Conservation (phyloP, 2,888 invertebrate species). For the Physocephala rufipes region DNA sequence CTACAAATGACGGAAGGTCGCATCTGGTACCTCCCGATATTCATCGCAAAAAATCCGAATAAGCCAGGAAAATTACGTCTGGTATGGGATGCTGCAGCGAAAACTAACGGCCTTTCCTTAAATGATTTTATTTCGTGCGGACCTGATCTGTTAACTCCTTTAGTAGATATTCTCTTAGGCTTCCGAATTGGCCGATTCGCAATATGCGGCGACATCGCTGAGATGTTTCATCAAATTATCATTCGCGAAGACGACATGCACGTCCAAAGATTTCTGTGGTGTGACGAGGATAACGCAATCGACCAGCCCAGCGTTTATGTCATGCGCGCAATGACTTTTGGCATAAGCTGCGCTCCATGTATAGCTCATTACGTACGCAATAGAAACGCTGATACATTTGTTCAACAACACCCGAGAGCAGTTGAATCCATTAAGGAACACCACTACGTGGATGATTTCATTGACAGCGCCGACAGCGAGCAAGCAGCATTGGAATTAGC, state of each 20-base stretch:
- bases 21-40: not conserved
- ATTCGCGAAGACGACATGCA: constrained; percentile 18
- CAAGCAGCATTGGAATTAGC: constrained; percentile 33
- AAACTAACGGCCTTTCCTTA: not conserved
- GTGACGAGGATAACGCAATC: not conserved
- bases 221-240: constrained; percentile 40
- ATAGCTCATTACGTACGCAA: constrained; percentile 39
- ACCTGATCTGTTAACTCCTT: constrained; percentile 28
- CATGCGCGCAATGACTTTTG: constrained; percentile 43
- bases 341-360: constrained; percentile 40
- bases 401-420: constrained; percentile 44
- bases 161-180: constrained; percentile 29
- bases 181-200: constrained; percentile 31
- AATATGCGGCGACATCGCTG: constrained; percentile 33
- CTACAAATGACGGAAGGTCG: not conserved
- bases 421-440: constrained; percentile 44
- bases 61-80: not conserved
- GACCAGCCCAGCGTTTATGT: constrained; percentile 43
- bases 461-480: constrained; percentile 33
- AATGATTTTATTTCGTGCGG: constrained; percentile 35
- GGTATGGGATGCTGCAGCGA: constrained; percentile 12
- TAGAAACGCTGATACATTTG: constrained; percentile 25
- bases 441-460: constrained; percentile 37
- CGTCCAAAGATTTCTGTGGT: constrained; percentile 36
- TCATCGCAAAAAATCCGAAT: not conserved